These are phyloP conservation scores for Esox lucius DNA, from an alignment of 2,797 vertebrate genomes.

Conservation along the genomic window DNA sequence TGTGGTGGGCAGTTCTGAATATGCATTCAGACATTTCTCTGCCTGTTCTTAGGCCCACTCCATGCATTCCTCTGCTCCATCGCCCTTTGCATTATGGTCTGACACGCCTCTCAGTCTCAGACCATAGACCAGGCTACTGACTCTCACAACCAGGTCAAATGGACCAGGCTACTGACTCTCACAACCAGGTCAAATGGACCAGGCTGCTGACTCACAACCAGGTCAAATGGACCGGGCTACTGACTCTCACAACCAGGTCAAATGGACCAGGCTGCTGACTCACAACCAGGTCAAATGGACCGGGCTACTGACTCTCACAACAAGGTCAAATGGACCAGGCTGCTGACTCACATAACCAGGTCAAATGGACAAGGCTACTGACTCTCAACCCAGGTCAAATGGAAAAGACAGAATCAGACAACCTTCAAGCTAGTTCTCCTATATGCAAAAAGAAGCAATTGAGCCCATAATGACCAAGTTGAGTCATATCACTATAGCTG, in stretches of 20 bases:
- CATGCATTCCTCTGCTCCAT: constrained; percentile 64
- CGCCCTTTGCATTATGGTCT: constrained; percentile 16
- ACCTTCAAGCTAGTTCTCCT: background rate
- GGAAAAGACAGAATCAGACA: constrained; percentile 5
- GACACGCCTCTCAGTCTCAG: constrained; percentile 19
- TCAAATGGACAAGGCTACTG: no score
- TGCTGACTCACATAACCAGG: no score
- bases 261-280: no score
- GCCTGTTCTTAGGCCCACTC: constrained; percentile 69
- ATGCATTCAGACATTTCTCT: constrained; percentile 71
- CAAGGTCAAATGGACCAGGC: no score
- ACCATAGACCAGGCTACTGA: constrained; percentile 5
- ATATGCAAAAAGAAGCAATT: constrained; percentile 9
- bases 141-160: no score
- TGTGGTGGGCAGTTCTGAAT: constrained; percentile 75
- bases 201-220: no score
- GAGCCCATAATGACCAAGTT: constrained; percentile 8
- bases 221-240: no score
- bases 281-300: no score
- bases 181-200: no score
- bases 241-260: no score
- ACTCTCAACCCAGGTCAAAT: background rate
- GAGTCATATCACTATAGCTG: constrained; percentile 32
- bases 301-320: no score
- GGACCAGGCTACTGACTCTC: no score